A percentile compares a stretch with the other conserved stretches of the same genome.
These are phyloP conservation scores for Cinara cedri DNA, from an alignment of 2,888 invertebrate genomes.

Conservation along the genomic window DNA sequence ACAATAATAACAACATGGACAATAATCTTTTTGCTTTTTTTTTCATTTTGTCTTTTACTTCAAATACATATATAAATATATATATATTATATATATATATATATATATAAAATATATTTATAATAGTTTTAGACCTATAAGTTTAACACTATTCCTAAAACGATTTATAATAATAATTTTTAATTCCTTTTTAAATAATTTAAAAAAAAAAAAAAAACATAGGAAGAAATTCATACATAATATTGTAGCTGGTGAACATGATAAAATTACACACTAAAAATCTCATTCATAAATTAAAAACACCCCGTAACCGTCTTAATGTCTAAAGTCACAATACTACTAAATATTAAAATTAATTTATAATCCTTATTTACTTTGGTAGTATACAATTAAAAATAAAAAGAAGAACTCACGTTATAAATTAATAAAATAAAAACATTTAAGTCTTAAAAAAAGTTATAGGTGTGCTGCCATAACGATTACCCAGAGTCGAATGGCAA, in stretches of 20 bases:
- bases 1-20: constrained; percentile 57
- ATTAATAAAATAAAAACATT: constrained; percentile 57
- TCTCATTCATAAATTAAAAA: constrained; percentile 57
- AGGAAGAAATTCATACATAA: constrained; percentile 55
- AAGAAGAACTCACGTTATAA: constrained; percentile 56
- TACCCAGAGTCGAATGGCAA: constrained; percentile 57
- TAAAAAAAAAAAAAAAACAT: constrained; percentile 50
- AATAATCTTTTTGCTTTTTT: constrained; percentile 54
- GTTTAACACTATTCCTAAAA: constrained; percentile 55
- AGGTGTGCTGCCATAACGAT: constrained; percentile 56
- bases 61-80: constrained; percentile 44
- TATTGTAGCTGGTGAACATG: constrained; percentile 57
- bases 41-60: constrained; percentile 50
- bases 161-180: constrained; percentile 46
- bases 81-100: constrained; percentile 39
- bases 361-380: constrained; percentile 57
- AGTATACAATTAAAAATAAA: constrained; percentile 57
- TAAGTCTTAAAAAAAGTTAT: constrained; percentile 57
- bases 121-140: constrained; percentile 45
- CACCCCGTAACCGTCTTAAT: constrained; percentile 57
- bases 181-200: constrained; percentile 48
- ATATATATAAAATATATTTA: constrained; percentile 1
- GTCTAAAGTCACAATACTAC: constrained; percentile 56
- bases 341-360: constrained; percentile 55
- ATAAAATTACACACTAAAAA: constrained; percentile 56